Evolutionary conservation across 1,140 invertebrate species (phyloP).

Genomic region (Drosophila sproati): DNA sequence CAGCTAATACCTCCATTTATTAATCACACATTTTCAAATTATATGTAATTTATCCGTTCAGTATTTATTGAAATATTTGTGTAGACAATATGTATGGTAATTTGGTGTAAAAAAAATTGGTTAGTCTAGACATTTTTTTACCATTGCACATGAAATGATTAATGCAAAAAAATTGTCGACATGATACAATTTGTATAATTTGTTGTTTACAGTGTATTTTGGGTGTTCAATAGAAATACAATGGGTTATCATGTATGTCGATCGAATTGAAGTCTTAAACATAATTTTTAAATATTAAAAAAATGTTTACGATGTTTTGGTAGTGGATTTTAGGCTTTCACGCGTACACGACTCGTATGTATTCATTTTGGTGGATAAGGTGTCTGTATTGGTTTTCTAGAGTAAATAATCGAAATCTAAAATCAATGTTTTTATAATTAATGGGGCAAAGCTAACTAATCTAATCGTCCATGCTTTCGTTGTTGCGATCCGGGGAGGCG

Average conservation of each 20-base stretch:
- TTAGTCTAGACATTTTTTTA: slow-evolving; percentile 16
- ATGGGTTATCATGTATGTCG: slow-evolving; percentile 15
- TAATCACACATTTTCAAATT: background rate
- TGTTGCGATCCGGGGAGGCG: slow-evolving; percentile 81
- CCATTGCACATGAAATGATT: slow-evolving; percentile 23
- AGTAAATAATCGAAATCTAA: slow-evolving; percentile 75
- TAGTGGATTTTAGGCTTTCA: slow-evolving; percentile 39
- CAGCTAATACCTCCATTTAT: background rate
- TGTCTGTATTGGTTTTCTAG: slow-evolving; percentile 64
- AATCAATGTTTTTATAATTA: slow-evolving; percentile 76
- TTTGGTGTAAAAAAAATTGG: slow-evolving; percentile 41
- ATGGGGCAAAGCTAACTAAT: slow-evolving; percentile 75
- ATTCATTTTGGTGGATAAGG: slow-evolving; percentile 51
- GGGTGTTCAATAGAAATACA: slow-evolving; percentile 17
- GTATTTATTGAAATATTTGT: slow-evolving; percentile 70
- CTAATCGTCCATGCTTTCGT: slow-evolving; percentile 83
- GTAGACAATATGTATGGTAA: slow-evolving; percentile 49
- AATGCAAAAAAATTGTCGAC: slow-evolving; percentile 35
- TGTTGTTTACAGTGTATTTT: slow-evolving; percentile 2
- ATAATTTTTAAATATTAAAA: slow-evolving; percentile 69
- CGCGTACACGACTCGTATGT: slow-evolving; percentile 20
- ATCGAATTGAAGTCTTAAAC: slow-evolving; percentile 36
- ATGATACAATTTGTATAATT: slow-evolving; percentile 10
- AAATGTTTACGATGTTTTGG: slow-evolving; percentile 47
- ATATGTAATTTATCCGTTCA: slow-evolving; percentile 31